These are phyloP conservation scores for Rhegmatorhina hoffmannsi DNA, from an alignment of 2,113 vertebrate species.

Conservation along the genomic window DNA sequence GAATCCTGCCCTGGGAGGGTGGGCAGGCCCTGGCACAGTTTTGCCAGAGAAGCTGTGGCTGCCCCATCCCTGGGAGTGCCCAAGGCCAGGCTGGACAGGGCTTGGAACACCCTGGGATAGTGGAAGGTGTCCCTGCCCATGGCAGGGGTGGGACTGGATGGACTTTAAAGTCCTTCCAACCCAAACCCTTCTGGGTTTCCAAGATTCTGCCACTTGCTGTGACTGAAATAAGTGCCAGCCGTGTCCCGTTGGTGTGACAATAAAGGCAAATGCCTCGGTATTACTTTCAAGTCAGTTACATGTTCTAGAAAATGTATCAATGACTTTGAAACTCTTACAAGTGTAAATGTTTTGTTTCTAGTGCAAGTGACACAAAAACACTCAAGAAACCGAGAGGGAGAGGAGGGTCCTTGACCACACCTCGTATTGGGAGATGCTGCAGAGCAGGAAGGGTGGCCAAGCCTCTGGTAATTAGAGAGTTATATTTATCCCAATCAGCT, in stretches of 20 bases:
- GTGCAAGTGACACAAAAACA: background rate
- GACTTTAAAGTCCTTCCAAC: background rate
- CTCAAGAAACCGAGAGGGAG: background rate
- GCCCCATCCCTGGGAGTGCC: background rate
- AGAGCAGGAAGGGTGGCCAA: background rate
- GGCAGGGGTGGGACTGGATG: background rate
- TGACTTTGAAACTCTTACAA: background rate
- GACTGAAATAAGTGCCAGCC: rapidly evolving
- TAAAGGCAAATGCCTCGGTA: background rate
- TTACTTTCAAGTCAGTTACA: background rate
- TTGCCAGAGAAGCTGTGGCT: background rate
- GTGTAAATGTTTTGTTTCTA: background rate
- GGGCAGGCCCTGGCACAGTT: background rate
- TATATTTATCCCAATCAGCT: background rate
- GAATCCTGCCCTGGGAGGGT: background rate
- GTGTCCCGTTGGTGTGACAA: rapidly evolving
- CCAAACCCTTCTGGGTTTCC: background rate
- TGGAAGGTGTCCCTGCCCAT: background rate
- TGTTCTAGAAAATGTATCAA: background rate
- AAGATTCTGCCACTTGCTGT: rapidly evolving
- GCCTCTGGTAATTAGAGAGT: background rate
- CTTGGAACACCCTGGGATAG: background rate
- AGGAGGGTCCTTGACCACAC: background rate
- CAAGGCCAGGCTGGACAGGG: rapidly evolving
- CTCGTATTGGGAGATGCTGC: rapidly evolving